phyloP scores from a whole-genome alignment of 2,888 invertebrate species.

The Andrena minutula region DNA sequence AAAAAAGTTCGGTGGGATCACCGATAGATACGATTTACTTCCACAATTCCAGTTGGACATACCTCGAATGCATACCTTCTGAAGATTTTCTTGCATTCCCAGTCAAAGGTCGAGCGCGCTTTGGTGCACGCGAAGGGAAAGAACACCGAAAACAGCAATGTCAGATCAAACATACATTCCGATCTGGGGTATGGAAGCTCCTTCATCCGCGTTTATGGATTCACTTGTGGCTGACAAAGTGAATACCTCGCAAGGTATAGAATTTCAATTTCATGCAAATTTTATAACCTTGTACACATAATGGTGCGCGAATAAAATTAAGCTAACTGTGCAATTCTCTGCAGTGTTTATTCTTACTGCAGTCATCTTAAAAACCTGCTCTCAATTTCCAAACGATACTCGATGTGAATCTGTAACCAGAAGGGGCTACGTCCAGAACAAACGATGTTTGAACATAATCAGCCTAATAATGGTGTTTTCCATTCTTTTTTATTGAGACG shows the following conservation, averaged over 20 bases:
- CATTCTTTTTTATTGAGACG: no score
- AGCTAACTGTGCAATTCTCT: no score
- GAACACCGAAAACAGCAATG: slow-evolving; percentile 51
- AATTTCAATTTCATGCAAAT: neutral
- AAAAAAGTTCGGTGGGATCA: slow-evolving; percentile 8
- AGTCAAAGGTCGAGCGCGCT: slow-evolving; percentile 54
- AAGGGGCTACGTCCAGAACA: no score
- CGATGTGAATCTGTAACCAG: no score
- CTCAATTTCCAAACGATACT: no score
- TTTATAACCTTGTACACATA: neutral
- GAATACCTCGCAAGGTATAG: neutral
- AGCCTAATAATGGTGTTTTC: no score
- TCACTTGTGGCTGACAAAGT: neutral
- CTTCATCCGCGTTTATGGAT: slow-evolving; percentile 39
- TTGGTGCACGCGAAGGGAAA: slow-evolving; percentile 45
- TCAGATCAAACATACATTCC: slow-evolving; percentile 47
- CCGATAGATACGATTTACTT: slow-evolving; percentile 36
- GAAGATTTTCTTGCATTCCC: slow-evolving; percentile 63
- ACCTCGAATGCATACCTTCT: slow-evolving; percentile 43
- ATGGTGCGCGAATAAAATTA: neutral
- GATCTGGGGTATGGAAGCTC: slow-evolving; percentile 50
- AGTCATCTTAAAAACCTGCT: no score
- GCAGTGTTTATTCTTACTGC: no score
- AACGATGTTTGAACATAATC: no score
- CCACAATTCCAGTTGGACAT: slow-evolving; percentile 49